phyloP scores from a whole-genome alignment of 2,797 vertebrate species.

The Dermochelys coriacea region DNA sequence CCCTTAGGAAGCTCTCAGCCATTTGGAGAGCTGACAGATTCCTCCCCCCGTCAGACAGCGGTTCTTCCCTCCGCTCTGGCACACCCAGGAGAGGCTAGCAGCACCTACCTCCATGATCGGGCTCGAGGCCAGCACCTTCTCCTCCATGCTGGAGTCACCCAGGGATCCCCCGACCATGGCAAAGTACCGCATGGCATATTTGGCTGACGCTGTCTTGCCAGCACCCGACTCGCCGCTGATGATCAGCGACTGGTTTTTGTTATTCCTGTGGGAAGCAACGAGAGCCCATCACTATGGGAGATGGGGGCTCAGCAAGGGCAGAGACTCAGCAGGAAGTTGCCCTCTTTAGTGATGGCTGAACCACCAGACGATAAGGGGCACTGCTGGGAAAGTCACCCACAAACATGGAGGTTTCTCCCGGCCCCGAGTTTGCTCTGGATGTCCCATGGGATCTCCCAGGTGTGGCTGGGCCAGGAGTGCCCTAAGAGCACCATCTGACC shows the following conservation, averaged over 20 bases:
- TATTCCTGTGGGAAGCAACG: slow-evolving; percentile 74
- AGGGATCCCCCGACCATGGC: slow-evolving; percentile 83
- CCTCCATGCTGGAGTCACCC: slow-evolving; percentile 85
- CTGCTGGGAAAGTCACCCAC: too few relatives aligned
- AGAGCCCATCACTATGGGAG: too few relatives aligned
- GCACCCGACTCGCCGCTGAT: slow-evolving; percentile 88
- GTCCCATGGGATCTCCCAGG: too few relatives aligned
- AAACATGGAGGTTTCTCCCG: not conserved
- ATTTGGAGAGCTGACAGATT: too few relatives aligned
- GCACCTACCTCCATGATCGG: slow-evolving; percentile 86
- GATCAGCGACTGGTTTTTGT: slow-evolving; percentile 88
- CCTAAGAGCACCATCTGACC: too few relatives aligned
- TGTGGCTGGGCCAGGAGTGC: accelerated
- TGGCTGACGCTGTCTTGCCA: slow-evolving; percentile 85
- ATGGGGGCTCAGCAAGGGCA: not conserved
- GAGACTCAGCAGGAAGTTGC: too few relatives aligned
- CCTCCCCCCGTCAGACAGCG: too few relatives aligned
- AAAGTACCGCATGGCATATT: slow-evolving; percentile 87
- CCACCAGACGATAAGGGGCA: not conserved
- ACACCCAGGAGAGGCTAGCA: accelerated
- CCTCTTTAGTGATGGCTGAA: not conserved
- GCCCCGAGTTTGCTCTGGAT: too few relatives aligned
- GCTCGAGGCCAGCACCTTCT: slow-evolving; percentile 87
- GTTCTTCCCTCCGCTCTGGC: not conserved
- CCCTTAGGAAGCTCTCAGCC: not conserved